Evolutionary conservation across 2,113 vertebrate genomes (phyloP).

Genomic region (Cinclus cinclus): DNA sequence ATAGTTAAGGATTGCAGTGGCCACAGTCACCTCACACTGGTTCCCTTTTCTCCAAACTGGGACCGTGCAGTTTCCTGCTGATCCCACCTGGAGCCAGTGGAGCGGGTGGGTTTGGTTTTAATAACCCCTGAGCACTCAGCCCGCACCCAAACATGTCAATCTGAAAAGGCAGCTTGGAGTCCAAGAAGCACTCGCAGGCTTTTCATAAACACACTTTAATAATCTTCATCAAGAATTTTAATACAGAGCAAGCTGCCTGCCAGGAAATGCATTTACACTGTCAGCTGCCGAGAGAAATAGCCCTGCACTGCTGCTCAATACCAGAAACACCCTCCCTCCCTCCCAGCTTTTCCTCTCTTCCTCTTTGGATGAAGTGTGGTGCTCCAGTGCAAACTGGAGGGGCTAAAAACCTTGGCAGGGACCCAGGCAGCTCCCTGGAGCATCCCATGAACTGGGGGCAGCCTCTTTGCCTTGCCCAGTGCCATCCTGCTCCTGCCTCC

Average conservation of each 20-base stretch:
- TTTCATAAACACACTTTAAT: constrained; percentile 67
- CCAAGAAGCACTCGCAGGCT: constrained; percentile 52
- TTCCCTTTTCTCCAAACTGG: not conserved
- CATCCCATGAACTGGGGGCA: not conserved
- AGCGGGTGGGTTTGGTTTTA: not conserved
- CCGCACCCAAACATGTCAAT: constrained; percentile 17
- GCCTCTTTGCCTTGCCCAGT: not conserved
- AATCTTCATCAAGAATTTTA: constrained; percentile 64
- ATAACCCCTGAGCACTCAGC: not conserved
- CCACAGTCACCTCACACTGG: accelerated
- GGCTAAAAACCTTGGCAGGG: not conserved
- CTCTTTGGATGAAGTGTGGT: not conserved
- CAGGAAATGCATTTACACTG: constrained; percentile 65
- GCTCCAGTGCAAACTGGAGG: not conserved
- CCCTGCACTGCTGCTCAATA: constrained; percentile 9
- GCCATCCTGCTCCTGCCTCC: not conserved
- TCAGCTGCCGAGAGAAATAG: constrained; percentile 7
- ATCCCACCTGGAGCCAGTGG: accelerated
- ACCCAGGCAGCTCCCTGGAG: not conserved
- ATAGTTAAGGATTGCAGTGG: accelerated
- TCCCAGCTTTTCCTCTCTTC: not conserved
- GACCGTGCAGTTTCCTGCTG: not conserved
- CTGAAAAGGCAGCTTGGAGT: not conserved
- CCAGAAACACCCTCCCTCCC: constrained; percentile 38
- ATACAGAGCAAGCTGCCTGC: constrained; percentile 48